These are phyloP conservation scores for Syngnathus acus DNA, from an alignment of 2,797 vertebrate genomes.

Conservation along the genomic window DNA sequence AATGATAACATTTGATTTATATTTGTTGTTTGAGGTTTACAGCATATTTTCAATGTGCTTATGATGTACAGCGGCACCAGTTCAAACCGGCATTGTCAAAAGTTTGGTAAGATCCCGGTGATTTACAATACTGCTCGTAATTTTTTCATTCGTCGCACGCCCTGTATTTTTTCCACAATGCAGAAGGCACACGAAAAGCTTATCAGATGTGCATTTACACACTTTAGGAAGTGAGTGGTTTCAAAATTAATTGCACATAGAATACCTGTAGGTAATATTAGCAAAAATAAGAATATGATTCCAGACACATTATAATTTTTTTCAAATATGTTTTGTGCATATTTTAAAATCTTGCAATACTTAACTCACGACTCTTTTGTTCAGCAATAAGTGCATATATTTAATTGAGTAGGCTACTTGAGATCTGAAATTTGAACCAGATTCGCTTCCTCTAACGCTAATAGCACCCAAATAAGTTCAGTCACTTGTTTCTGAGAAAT, in stretches of 20 bases:
- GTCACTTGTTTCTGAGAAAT: slow-evolving; percentile 47
- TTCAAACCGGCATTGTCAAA: not conserved
- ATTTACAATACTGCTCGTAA: slow-evolving; percentile 44
- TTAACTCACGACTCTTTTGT: not conserved
- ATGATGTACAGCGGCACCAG: not conserved
- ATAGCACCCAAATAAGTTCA: slow-evolving; percentile 40
- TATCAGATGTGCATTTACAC: slow-evolving; percentile 45
- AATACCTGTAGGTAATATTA: too few species aligned
- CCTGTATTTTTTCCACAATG: slow-evolving; percentile 38
- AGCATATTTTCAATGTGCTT: not conserved
- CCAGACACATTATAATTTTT: not conserved
- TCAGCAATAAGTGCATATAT: not conserved
- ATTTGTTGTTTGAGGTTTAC: not conserved
- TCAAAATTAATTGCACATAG: too few species aligned
- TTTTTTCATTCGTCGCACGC: slow-evolving; percentile 41
- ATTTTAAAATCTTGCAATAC: not conserved
- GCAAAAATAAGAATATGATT: not conserved
- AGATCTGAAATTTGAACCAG: slow-evolving; percentile 1
- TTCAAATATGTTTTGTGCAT: not conserved
- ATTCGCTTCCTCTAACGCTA: slow-evolving; percentile 8
- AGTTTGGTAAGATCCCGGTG: not conserved
- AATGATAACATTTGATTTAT: not conserved
- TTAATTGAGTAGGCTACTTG: not conserved
- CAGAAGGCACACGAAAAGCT: slow-evolving; percentile 64
- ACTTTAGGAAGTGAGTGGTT: not conserved